Conservation (phyloP, 2,797 vertebrate genomes). For the Selene dorsalis region DNA sequence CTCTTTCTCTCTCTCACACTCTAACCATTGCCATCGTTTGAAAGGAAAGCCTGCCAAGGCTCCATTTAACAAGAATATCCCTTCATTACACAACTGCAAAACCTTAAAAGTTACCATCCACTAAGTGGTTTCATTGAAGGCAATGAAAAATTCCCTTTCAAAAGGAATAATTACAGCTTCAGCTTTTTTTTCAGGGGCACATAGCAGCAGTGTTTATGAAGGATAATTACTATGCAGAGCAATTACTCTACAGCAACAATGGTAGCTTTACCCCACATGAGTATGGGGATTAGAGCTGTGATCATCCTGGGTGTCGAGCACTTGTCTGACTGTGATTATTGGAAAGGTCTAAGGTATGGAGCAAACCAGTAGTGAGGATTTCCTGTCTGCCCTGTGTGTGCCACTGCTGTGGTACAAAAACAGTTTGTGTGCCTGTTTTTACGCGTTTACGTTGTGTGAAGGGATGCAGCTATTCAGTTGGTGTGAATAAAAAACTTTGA, state of each 20-base stretch:
- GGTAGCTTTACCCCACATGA: slow-evolving; percentile 67
- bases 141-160: slow-evolving; percentile 75
- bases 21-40: slow-evolving; percentile 39
- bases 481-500: neutral
- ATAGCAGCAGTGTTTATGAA: slow-evolving; percentile 73
- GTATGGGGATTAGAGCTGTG: slow-evolving; percentile 64
- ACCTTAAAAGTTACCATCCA: slow-evolving; percentile 72
- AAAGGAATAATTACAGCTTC: slow-evolving; percentile 77
- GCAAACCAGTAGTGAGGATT: slow-evolving; percentile 29
- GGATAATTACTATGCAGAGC: slow-evolving; percentile 75
- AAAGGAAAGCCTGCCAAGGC: slow-evolving; percentile 52
- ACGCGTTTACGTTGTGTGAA: neutral
- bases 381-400: slow-evolving; percentile 24
- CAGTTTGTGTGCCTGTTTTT: neutral
- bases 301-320: slow-evolving; percentile 62
- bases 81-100: slow-evolving; percentile 66
- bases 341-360: slow-evolving; percentile 52
- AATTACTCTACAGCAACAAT: slow-evolving; percentile 77
- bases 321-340: slow-evolving; percentile 56
- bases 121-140: slow-evolving; percentile 73
- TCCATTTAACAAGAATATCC: slow-evolving; percentile 64
- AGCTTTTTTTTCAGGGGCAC: slow-evolving; percentile 68
- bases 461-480: neutral
- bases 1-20: slow-evolving; percentile 18
- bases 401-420: neutral